Percentiles rank a stretch among this genome's conserved stretches.
phyloP scores from a whole-genome alignment of 2,113 vertebrate genomes.

The Notiomystis cincta region DNA sequence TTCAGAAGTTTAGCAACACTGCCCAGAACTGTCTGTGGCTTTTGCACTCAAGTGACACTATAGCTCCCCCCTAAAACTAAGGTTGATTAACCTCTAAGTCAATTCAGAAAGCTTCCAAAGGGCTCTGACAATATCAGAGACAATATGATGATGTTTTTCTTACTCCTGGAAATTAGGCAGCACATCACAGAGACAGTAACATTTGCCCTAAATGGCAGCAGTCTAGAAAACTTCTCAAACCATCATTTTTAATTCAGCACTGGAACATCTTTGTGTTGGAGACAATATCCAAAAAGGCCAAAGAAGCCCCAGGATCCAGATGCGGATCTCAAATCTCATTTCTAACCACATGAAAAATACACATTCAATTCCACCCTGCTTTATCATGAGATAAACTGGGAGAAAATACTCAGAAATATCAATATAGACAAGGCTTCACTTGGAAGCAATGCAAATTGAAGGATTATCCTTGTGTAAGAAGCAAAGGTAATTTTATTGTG shows the following conservation, averaged over 20 bases:
- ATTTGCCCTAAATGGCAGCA: background rate
- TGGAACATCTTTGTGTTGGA: background rate
- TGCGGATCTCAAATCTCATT: background rate
- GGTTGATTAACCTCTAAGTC: background rate
- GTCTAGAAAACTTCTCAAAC: background rate
- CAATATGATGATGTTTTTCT: background rate
- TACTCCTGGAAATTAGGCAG: background rate
- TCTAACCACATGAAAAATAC: background rate
- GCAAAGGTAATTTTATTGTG: background rate
- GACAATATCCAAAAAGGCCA: background rate
- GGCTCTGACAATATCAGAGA: background rate
- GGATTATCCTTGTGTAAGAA: background rate
- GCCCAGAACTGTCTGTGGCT: background rate
- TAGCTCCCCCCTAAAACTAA: background rate
- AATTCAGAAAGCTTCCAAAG: background rate
- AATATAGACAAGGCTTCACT: background rate
- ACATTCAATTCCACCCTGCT: background rate
- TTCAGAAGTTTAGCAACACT: background rate
- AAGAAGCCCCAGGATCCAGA: background rate
- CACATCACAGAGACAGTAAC: background rate
- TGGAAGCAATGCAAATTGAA: background rate
- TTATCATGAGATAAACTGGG: background rate
- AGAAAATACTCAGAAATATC: background rate
- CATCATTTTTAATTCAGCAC: background rate
- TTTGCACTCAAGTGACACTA: background rate